These are phyloP conservation scores for Puffinus mauretanicus DNA, from an alignment of 2,113 vertebrate genomes.

Conservation along the genomic window DNA sequence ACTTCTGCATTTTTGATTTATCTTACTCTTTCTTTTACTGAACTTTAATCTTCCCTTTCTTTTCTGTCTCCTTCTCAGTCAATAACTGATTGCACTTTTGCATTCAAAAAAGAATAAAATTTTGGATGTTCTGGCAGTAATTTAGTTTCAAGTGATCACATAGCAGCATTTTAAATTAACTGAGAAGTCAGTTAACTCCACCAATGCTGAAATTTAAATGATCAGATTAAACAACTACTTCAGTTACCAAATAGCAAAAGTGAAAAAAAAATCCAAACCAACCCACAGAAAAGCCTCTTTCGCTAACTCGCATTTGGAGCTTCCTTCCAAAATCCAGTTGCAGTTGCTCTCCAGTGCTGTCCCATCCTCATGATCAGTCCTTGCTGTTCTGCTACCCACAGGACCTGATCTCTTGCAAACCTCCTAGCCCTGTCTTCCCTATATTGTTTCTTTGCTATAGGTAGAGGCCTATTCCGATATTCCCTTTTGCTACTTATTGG, in stretches of 20 bases:
- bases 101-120: neutral
- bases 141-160: neutral
- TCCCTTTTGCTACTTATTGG: neutral
- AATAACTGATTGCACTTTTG: neutral
- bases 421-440: neutral
- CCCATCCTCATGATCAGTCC: neutral
- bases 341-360: neutral
- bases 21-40: neutral
- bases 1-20: neutral
- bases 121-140: neutral
- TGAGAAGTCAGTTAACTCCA: neutral
- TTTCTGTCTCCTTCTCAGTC: neutral
- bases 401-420: neutral
- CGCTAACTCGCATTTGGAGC: neutral
- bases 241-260: neutral
- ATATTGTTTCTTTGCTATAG: neutral
- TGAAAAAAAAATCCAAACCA: accelerated
- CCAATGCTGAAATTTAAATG: neutral
- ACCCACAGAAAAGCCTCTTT: neutral
- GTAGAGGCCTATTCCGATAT: neutral
- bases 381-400: neutral
- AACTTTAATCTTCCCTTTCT: neutral
- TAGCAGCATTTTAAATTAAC: neutral
- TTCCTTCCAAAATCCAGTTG: neutral
- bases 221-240: neutral